A percentile compares a stretch with the other conserved stretches of the same genome.
Conservation (phyloP, 1,140 invertebrate species). For the Drosophila hydei region DNA sequence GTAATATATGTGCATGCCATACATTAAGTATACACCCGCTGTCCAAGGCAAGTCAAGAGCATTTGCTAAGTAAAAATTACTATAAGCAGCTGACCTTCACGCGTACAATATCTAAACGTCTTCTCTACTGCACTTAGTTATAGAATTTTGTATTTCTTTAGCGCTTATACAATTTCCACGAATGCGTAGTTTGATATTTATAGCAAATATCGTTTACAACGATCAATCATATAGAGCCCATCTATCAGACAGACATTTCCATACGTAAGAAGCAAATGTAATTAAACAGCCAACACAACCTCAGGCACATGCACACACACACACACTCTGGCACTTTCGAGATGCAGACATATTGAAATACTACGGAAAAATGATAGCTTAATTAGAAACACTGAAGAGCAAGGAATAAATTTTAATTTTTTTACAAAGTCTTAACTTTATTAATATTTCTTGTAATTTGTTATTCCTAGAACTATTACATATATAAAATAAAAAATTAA, state of each 20-base stretch:
- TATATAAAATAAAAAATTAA: too few relatives aligned
- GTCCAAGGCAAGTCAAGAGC: conserved; percentile 50
- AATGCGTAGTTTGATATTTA: conserved; percentile 32
- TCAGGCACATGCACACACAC: too few relatives aligned
- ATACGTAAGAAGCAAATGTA: conserved; percentile 31
- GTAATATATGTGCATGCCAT: conserved; percentile 56
- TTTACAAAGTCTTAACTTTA: too few relatives aligned
- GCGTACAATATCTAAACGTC: background rate
- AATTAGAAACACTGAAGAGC: conserved; percentile 23
- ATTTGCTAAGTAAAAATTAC: conserved; percentile 33
- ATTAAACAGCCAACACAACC: conserved; percentile 21
- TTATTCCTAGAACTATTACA: too few relatives aligned
- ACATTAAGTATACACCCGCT: conserved; percentile 64
- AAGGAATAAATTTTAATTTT: background rate
- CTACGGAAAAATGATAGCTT: conserved; percentile 14
- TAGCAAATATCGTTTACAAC: conserved; percentile 35
- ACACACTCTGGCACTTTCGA: background rate
- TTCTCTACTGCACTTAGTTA: conserved; percentile 3
- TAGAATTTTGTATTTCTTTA: conserved; percentile 12
- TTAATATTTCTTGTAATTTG: too few relatives aligned
- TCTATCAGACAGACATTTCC: conserved; percentile 20
- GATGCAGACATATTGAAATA: background rate
- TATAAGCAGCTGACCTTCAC: conserved; percentile 42
- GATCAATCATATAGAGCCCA: conserved; percentile 31
- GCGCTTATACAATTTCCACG: conserved; percentile 14